These are phyloP conservation scores for Halichoeres trimaculatus DNA, from an alignment of 2,113 vertebrate species.

Conservation along the genomic window DNA sequence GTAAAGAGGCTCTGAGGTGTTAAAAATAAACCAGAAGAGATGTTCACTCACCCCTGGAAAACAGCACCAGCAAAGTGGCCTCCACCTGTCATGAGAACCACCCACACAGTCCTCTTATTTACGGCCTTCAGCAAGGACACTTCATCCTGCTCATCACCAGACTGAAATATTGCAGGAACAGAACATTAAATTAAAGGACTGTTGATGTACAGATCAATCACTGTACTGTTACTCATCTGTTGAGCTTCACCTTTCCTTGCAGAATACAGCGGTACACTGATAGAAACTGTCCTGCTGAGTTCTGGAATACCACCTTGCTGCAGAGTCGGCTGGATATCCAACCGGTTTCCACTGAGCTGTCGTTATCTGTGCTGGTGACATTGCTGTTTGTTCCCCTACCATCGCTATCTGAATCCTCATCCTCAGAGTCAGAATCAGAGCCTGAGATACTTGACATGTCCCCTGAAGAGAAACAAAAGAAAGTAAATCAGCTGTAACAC, in stretches of 20 bases:
- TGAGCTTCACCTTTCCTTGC: constrained; percentile 81
- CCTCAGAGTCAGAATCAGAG: constrained; percentile 89
- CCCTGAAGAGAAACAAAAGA: constrained; percentile 76
- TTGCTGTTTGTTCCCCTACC: constrained; percentile 43
- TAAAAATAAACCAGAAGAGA: neutral
- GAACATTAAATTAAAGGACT: neutral
- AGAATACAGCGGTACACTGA: constrained; percentile 87
- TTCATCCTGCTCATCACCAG: constrained; percentile 63
- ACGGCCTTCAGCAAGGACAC: constrained; percentile 81
- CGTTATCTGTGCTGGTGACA: constrained; percentile 12
- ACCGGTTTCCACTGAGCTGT: constrained; percentile 36
- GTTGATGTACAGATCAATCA: neutral
- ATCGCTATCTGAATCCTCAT: constrained; percentile 67
- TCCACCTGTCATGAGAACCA: constrained; percentile 94
- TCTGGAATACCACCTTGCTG: constrained; percentile 87
- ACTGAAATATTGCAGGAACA: constrained; percentile 46
- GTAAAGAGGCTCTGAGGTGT: neutral
- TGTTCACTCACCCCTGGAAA: constrained; percentile 87
- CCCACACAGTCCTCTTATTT: constrained; percentile 79
- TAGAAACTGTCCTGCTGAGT: constrained; percentile 86
- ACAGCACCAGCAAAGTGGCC: constrained; percentile 96
- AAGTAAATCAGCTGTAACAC: neutral
- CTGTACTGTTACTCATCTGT: neutral
- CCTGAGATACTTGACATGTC: constrained; percentile 97
- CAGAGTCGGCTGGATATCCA: constrained; percentile 44